Conservation (phyloP, 2,113 vertebrate genomes). For the Bos taurus region ARS-UCD2.0 NC_037356.1:7670501-7671000, state of each 20-base stretch:
- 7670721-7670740: not conserved
- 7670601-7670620: not conserved
- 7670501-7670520: not conserved
- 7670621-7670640: not conserved
- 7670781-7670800: not conserved
- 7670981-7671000: too few relatives aligned
- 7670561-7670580: not conserved
- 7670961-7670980: too few relatives aligned
- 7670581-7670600: not conserved
- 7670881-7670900: not conserved
- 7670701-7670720: not conserved
- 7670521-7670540: not conserved
- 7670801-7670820: not conserved
- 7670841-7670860: not conserved
- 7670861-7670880: not conserved
- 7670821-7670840: not conserved
- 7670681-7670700: not conserved
- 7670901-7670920: not conserved
- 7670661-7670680: not conserved
- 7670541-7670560: not conserved
- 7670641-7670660: not conserved
- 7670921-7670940: too few relatives aligned
- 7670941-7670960: too few relatives aligned
- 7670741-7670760: not conserved
- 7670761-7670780: not conserved